Evolutionary conservation across 2,113 vertebrate species (phyloP), one percentile per base, ranked within the genome.

Genomic region (Anser cygnoides): DNA sequence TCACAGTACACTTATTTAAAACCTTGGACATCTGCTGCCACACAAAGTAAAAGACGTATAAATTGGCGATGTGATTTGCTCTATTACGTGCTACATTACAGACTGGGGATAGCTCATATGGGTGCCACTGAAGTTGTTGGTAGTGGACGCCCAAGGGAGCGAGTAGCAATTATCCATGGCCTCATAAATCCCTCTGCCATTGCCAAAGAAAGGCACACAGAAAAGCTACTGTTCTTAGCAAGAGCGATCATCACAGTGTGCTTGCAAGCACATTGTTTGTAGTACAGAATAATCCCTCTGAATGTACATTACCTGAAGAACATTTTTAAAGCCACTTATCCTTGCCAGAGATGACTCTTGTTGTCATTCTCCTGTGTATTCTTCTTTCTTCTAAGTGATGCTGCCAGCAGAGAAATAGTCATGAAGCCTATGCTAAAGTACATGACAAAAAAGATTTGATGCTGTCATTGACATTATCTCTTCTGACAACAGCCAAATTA

Each of bases 1-100:
- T 84, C 79, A 84, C 75, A 84, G 72, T 31, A 33, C 76, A 72
- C 57, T 92, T 88, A 88, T 90, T 83, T 94, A 94, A 93, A 93
- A 78, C 35, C 21, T 72, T 57, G 77, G 73, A 84, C 92, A 94
- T 92, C 76, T 87, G 77, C 54, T 89, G 61, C 57, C 43, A 65
- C 61, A 57, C 19, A 57, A 77, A 78, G 29, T 33, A 86, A 71
- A 82, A 89, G 9, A 49, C 29, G 66, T 65, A 41, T 25, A 58
- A 89, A 93, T 86, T 92, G 33, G 20, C 76, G 67, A 13, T 22
- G 5, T 43, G 8, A 22, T 86, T 66, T 81, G 29, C 85, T 66
- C 57, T 76, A 15, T 54, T 78, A 1, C 4, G 14, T 68, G 68
- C 63, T 75, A 66, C 0, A 0, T 58, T 87, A 33, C n/a, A 92